Base-by-base conservation (phyloP, 2,888 invertebrate species). In the Pachydiplax longipennis region DNA sequence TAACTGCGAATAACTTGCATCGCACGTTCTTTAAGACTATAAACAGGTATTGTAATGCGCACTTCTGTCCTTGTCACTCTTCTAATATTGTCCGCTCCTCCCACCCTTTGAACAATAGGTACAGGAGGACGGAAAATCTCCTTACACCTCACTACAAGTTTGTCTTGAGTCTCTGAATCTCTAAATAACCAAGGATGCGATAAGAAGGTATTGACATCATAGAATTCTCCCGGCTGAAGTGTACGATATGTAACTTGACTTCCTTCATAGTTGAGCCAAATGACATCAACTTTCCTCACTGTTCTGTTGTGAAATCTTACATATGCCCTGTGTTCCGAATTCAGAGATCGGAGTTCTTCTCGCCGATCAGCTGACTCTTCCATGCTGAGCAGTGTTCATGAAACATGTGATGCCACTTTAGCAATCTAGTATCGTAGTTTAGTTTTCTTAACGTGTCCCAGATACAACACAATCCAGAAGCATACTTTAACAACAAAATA, bases 151-250 rank as follows among this genome's bases (percentile, higher is more conserved):
- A 96, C 95, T 13, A 95, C 95, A 93, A 96, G 94, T 73, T 95
- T 95, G 92, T 97, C 97, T 90, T 95, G 95, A 0, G 97, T 97
- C 0, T 95, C 94, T 0, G 95, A 94, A 93, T 98, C 97, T 0
- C 96, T 94, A 93, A 97, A 98, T 91, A 98, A 96, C 98, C 98
- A 98, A 0, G 97, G 97, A 94, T 98, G 98, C 0, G 96, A 96
- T 22, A 96, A 95, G 93, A 95, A 98, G 0, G 98, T 97, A 92
- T 97, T 96, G 0, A 97, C 95, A 92, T 97, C 96, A 90, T 95
- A 94, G 92, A 94, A 95, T 6, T 95, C 94, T 0, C 94, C 94
- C 0, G 96, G 95, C 0, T 93, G 93, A n/a, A 98, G 93, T 0
- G 95, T 94, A 5, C 95, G 94, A 93, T 97, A 97, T 90, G 95